Evolutionary conservation across 2,797 vertebrate genomes (phyloP).

Genomic region (Aplochiton taeniatus): DNA sequence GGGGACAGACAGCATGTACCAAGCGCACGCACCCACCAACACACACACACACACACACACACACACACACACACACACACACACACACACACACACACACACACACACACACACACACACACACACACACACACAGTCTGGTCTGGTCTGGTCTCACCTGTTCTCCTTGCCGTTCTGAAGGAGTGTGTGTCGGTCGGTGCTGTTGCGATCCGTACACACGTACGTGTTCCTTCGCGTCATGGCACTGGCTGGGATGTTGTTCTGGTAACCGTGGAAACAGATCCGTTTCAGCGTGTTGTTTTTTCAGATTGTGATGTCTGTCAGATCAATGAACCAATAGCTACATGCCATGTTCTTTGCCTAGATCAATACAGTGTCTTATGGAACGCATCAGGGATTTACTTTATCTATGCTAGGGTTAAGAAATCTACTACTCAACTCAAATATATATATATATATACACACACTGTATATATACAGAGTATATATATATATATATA

Average conservation of each 20-base stretch:
- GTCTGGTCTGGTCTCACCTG: slow-evolving; percentile 71
- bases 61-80: slow-evolving; percentile 6
- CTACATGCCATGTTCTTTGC: too few relatives aligned
- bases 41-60: slow-evolving; percentile 4
- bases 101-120: slow-evolving; percentile 4
- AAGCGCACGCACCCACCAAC: slow-evolving; percentile 22
- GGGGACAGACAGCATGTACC: slow-evolving; percentile 4
- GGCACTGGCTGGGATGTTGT: slow-evolving; percentile 85
- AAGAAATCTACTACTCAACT: too few relatives aligned
- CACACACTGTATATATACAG: too few relatives aligned
- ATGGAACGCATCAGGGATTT: too few relatives aligned
- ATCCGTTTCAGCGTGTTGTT: background rate
- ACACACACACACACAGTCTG: background rate
- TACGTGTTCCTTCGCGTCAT: slow-evolving; percentile 94
- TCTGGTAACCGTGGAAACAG: slow-evolving; percentile 64
- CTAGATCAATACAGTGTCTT: too few relatives aligned
- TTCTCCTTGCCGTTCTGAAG: slow-evolving; percentile 92
- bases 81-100: slow-evolving; percentile 26
- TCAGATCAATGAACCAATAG: too few relatives aligned
- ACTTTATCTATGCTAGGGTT: too few relatives aligned
- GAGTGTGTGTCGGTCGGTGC: slow-evolving; percentile 80
- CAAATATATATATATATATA: too few relatives aligned
- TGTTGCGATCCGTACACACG: slow-evolving; percentile 86
- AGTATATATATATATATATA: too few relatives aligned
- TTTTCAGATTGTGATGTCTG: too few relatives aligned